These are phyloP conservation scores for Hypselothyrea guttata DNA, from an alignment of 2,888 invertebrate genomes.

Conservation along the genomic window DNA sequence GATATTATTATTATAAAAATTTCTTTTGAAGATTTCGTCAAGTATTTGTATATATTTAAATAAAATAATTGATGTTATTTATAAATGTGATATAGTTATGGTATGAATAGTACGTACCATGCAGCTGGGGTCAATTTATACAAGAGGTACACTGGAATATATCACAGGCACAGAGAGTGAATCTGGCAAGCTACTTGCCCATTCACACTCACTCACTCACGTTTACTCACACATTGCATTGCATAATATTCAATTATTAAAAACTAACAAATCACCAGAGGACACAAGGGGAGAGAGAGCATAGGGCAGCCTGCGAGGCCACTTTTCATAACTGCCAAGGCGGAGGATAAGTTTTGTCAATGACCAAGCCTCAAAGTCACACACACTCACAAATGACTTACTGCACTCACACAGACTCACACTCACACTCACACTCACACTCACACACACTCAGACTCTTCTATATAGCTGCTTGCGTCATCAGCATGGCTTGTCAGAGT, in stretches of 20 bases:
- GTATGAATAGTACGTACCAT: too few species aligned
- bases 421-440: slow-evolving; percentile 9
- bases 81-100: too few species aligned
- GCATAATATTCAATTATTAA: slow-evolving; percentile 72
- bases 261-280: slow-evolving; percentile 41
- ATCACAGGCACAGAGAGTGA: slow-evolving; percentile 41
- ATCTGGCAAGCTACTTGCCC: slow-evolving; percentile 31
- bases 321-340: slow-evolving; percentile 64
- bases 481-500: slow-evolving; percentile 59
- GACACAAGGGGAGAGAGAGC: not conserved
- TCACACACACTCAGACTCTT: slow-evolving; percentile 11
- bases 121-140: slow-evolving; percentile 30
- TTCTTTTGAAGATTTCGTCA: too few species aligned
- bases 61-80: too few species aligned
- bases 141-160: slow-evolving; percentile 50
- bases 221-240: slow-evolving; percentile 46
- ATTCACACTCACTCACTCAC: slow-evolving; percentile 3
- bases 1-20: too few species aligned
- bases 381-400: slow-evolving; percentile 54
- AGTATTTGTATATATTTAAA: too few species aligned
- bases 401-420: slow-evolving; percentile 42
- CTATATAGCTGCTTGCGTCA: slow-evolving; percentile 62
- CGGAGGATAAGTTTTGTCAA: slow-evolving; percentile 68
- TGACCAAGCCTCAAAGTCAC: slow-evolving; percentile 65
- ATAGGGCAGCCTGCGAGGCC: slow-evolving; percentile 32